Percentiles rank a stretch among this genome's conserved stretches.
Evolutionary conservation across 2,888 invertebrate genomes (phyloP).

Genomic region (Camptogramma bilineatum): DNA sequence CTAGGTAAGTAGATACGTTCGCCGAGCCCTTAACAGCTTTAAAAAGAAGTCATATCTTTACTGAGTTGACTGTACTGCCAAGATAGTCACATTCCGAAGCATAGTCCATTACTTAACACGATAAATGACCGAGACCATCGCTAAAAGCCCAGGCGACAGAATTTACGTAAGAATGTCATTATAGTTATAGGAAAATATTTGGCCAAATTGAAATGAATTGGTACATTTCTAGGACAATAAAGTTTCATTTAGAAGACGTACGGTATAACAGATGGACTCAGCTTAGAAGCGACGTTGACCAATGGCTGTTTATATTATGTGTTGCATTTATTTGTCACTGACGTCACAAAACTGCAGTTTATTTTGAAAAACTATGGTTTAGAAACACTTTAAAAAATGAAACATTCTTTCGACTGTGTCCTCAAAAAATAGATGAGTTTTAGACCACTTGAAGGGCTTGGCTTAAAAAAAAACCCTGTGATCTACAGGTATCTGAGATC

Average conservation of each 20-base stretch:
- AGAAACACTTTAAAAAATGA: neutral
- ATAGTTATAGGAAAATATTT: slow-evolving; percentile 38
- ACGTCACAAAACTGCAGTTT: neutral
- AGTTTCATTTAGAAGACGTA: slow-evolving; percentile 24
- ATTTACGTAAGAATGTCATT: slow-evolving; percentile 47
- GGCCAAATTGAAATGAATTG: slow-evolving; percentile 38
- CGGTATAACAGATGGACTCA: neutral
- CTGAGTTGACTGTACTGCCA: neutral
- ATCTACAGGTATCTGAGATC: too few relatives aligned
- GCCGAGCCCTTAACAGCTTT: too few relatives aligned
- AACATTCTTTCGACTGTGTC: too few relatives aligned
- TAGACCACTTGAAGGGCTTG: too few relatives aligned
- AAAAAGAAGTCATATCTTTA: too few relatives aligned
- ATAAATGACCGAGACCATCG: slow-evolving; percentile 57
- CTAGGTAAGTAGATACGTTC: too few relatives aligned
- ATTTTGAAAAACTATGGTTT: neutral
- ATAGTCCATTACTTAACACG: slow-evolving; percentile 49
- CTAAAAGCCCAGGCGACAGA: slow-evolving; percentile 54
- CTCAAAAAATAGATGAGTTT: too few relatives aligned
- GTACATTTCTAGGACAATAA: slow-evolving; percentile 35
- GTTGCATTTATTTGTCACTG: neutral
- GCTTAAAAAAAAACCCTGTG: too few relatives aligned
- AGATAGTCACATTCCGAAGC: slow-evolving; percentile 41
- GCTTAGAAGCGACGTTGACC: neutral
- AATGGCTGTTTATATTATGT: neutral